Conservation (phyloP, 2,113 vertebrate species). For the Mesoclemmys tuberculata region DNA sequence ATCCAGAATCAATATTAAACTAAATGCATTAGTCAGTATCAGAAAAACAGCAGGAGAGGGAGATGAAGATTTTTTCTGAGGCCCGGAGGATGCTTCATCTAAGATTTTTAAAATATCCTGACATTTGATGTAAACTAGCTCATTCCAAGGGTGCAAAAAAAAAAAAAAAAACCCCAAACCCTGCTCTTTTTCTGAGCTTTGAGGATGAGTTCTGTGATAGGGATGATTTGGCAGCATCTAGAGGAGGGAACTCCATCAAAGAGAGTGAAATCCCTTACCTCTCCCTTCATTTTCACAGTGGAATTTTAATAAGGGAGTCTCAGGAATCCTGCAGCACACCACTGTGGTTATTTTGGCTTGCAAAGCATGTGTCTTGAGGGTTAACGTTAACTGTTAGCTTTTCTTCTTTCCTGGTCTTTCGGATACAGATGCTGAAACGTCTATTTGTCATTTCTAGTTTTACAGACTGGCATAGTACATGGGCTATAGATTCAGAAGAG, state of each 20-base stretch:
- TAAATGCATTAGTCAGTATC: background rate
- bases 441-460: background rate
- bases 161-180: background rate
- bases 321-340: background rate
- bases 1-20: background rate
- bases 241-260: background rate
- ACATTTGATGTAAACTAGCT: background rate
- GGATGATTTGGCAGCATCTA: background rate
- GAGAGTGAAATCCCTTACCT: conserved; percentile 23
- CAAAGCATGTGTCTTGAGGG: background rate
- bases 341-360: background rate
- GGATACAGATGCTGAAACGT: background rate
- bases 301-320: background rate
- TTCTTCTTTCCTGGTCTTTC: background rate
- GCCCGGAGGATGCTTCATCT: background rate
- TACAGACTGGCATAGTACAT: background rate
- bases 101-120: background rate
- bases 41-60: background rate
- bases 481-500: background rate
- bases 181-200: background rate
- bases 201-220: background rate
- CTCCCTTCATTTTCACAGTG: background rate
- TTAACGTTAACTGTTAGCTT: background rate
- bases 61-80: background rate
- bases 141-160: background rate